These are phyloP conservation scores for Poeciliopsis turneri DNA, from an alignment of 2,797 vertebrate genomes.

Conservation along the genomic window DNA sequence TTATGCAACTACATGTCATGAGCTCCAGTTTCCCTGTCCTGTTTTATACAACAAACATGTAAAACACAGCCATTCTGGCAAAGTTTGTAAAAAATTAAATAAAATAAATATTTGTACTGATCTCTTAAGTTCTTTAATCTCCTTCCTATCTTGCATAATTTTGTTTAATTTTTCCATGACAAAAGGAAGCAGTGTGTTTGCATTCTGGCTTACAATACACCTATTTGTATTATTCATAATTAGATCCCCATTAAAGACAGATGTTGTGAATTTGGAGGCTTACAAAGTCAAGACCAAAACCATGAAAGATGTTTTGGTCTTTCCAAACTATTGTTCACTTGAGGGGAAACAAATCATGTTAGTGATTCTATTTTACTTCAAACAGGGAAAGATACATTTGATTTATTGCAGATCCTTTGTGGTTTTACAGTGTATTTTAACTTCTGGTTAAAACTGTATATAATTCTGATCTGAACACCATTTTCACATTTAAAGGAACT, in stretches of 20 bases:
- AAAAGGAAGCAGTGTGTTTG: neutral
- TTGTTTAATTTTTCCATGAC: neutral
- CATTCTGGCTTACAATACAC: neutral
- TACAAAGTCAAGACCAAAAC: neutral
- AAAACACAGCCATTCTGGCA: constrained; percentile 61
- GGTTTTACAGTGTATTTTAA: neutral
- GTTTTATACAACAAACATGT: constrained; percentile 67
- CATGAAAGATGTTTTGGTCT: neutral
- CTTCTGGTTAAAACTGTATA: neutral
- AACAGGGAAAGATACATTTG: neutral
- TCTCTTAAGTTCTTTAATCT: constrained; percentile 35
- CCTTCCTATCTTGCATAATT: neutral
- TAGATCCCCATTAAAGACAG: neutral
- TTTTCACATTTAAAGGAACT: neutral
- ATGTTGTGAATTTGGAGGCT: neutral
- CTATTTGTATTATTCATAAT: neutral
- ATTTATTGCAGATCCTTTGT: neutral
- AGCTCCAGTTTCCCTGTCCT: constrained; percentile 32
- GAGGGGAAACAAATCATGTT: neutral
- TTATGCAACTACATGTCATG: constrained; percentile 34
- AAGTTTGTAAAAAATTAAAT: constrained; percentile 56
- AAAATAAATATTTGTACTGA: constrained; percentile 73
- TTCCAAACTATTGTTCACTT: neutral
- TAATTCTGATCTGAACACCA: neutral
- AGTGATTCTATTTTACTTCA: neutral